phyloP scores from a whole-genome alignment of 1,140 invertebrate species.

The Zaprionus ghesquierei region DNA sequence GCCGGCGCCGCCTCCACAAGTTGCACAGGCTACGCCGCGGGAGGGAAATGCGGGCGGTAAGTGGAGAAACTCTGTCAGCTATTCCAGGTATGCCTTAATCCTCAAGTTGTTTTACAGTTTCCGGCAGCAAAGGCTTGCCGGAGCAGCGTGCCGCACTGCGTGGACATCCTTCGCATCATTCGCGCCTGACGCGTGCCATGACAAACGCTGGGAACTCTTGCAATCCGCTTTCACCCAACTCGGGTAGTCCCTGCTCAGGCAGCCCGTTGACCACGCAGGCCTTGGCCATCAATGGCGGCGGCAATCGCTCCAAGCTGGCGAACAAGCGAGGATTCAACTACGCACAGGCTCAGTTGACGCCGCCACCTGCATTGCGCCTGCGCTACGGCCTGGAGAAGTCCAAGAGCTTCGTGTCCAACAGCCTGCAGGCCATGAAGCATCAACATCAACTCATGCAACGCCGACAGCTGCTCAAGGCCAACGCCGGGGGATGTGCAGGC shows the following conservation, averaged over 20 bases:
- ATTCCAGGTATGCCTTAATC: background rate
- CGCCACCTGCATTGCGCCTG: conserved; percentile 45
- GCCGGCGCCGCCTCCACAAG: conserved; percentile 8
- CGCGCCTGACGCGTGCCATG: conserved; percentile 57
- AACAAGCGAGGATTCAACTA: conserved; percentile 83
- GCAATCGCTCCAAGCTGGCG: conserved; percentile 52
- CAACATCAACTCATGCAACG: conserved; percentile 64
- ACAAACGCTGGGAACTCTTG: conserved; percentile 39
- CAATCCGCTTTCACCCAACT: conserved; percentile 51
- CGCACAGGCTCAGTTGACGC: conserved; percentile 69
- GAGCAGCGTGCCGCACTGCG: conserved; percentile 42
- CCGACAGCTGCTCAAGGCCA: conserved; percentile 51
- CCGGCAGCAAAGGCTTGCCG: background rate
- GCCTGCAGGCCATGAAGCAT: conserved; percentile 70
- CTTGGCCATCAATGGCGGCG: conserved; percentile 55
- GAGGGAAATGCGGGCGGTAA: conserved; percentile 35
- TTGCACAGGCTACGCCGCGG: conserved; percentile 26
- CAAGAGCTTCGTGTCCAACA: conserved; percentile 76
- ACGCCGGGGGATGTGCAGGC: background rate
- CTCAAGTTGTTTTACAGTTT: background rate
- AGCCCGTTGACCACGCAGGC: conserved; percentile 64
- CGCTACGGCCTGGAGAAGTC: conserved; percentile 74
- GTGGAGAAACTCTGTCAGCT: background rate
- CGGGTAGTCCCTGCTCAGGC: conserved; percentile 52
- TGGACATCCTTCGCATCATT: conserved; percentile 26